Evolutionary conservation across 2,113 vertebrate genomes (phyloP), one percentile per base, ranked within the genome.

Genomic region (Noturus placidus): DNA sequence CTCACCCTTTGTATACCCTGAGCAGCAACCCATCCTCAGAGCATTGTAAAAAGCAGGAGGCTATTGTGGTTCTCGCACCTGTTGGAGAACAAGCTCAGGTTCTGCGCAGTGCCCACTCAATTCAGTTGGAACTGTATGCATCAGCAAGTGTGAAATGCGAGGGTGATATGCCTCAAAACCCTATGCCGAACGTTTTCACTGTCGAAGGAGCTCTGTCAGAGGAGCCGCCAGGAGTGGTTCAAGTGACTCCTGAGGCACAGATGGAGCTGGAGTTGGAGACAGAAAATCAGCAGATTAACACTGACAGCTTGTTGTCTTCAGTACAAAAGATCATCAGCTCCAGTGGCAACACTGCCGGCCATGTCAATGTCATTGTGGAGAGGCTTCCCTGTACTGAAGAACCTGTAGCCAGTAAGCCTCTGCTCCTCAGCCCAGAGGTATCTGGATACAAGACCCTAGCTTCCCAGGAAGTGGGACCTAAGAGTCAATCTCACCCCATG

Each of bases 301-400:
- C 95, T 0, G 97, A 99, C 88, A 99, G 98, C 90, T 94, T 99
- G 0, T 95, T 99, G 77, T 97, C 97, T 0, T 99, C 98, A 0
- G 98, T 98, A 57, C 98, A 99, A 91, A 99, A 99, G 92, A 99
- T 99, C 69, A 98, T 99, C 89, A 97, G 89, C 93, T 97, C 97
- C 88, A 96, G 96, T 87, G 96, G 96, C 20, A 97, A 97, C 87
- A 96, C 95, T n/a, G 96, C 96, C 2, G 98, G 97, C 1, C 98
- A 99, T 0, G 95, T 98, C 88, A 99, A 99, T 0, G 98, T 99
- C 90, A 99, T 99, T n/a, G 98, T 99, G 22, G 98, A 99, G 46
- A 97, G 98, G 14, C 94, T 99, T 89, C 98, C 98, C 0, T 94
- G 96, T 19, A 97, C 97, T 0, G 97, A 97, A 91, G 97, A 97